These are phyloP conservation scores for Panthera tigris DNA, from an alignment of 2,113 vertebrate genomes.

Conservation along the genomic window DNA sequence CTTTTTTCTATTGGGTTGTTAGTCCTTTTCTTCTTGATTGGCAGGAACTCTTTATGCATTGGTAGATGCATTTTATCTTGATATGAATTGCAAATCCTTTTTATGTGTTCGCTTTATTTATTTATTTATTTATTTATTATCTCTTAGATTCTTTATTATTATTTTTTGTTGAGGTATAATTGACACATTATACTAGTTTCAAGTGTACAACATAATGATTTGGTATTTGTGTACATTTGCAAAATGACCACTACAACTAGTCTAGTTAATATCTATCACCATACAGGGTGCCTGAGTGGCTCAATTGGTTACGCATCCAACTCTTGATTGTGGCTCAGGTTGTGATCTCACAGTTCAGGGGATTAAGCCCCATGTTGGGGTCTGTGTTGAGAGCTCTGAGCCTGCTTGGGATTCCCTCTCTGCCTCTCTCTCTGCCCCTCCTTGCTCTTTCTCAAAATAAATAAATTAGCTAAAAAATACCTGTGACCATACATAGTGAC, in stretches of 20 bases:
- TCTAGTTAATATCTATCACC: background rate
- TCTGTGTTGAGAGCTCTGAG: too few species aligned
- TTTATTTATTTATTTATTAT: too few species aligned
- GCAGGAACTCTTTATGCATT: background rate
- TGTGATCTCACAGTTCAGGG: too few species aligned
- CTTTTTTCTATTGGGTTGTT: background rate
- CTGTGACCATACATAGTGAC: background rate
- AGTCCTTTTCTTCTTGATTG: conserved; percentile 21
- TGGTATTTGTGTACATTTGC: background rate
- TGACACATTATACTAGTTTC: background rate
- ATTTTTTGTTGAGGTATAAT: background rate
- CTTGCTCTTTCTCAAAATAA: too few species aligned
- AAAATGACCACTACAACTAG: background rate
- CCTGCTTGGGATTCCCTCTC: too few species aligned
- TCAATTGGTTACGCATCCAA: too few species aligned
- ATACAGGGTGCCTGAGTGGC: background rate
- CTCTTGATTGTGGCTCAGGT: too few species aligned
- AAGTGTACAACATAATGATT: background rate
- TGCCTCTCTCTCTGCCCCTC: too few species aligned
- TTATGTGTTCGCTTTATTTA: background rate
- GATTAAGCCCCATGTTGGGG: too few species aligned
- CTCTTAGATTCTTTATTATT: background rate
- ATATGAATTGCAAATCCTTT: background rate
- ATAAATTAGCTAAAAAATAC: background rate
- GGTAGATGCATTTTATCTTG: background rate